Percentiles rank a stretch among this genome's conserved stretches.
These are phyloP conservation scores for Polyommatus icarus DNA, from an alignment of 2,888 invertebrate genomes.

Conservation along the genomic window DNA sequence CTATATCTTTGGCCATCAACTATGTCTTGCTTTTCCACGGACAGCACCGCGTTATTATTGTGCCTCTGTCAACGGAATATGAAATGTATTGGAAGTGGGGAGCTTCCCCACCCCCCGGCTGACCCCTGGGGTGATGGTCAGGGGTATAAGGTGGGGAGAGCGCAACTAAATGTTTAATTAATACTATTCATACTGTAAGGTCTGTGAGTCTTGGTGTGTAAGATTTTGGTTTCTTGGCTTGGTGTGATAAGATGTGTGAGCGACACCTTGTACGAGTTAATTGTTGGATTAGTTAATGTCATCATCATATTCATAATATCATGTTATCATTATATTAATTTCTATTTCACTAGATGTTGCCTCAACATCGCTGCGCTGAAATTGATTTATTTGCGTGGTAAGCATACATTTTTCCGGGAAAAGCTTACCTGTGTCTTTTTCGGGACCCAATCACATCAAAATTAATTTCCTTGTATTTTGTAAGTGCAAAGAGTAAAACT, in stretches of 20 bases:
- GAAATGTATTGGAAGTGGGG: conserved; percentile 78
- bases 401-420: too few species aligned
- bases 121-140: conserved; percentile 63
- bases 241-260: not conserved
- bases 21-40: conserved; percentile 74
- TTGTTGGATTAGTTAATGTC: too few species aligned
- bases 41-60: conserved; percentile 74
- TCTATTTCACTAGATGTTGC: too few species aligned
- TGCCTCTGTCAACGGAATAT: conserved; percentile 81
- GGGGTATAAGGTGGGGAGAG: conserved; percentile 49
- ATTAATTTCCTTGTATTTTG: too few species aligned
- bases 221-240: not conserved
- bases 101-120: conserved; percentile 56
- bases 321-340: too few species aligned
- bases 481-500: too few species aligned
- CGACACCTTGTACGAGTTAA: too few species aligned
- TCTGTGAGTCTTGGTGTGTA: not conserved
- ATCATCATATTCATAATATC: too few species aligned
- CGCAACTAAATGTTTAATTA: conserved; percentile 47
- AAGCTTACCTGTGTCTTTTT: too few species aligned
- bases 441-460: too few species aligned
- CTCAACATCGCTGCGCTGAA: too few species aligned
- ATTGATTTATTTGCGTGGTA: too few species aligned
- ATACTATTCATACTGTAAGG: conserved; percentile 37
- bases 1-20: conserved; percentile 55